Evolutionary conservation across 2,888 invertebrate species (phyloP), one percentile per base, ranked within the genome.

Genomic region (Acleris cristana): DNA sequence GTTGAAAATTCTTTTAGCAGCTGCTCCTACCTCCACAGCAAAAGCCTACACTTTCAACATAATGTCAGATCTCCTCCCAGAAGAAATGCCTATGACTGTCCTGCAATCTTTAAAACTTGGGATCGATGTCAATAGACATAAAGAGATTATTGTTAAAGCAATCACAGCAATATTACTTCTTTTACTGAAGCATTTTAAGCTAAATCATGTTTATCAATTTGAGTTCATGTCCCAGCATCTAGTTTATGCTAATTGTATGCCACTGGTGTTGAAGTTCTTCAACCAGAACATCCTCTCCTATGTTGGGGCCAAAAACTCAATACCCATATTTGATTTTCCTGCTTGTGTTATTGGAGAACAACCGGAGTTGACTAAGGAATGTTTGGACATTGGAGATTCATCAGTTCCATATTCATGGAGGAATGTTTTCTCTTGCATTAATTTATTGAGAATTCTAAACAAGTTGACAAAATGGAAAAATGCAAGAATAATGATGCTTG

Each of bases 401-500:
- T 95, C 97, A 73, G 92, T 93, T 51, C 95, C 96, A 56, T 99
- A 96, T 87, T 98, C 99, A 55, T 99, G 99, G 99, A 95, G 99
- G 74, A 99, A 99, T 92, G 96, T 99, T 64, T 99, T 99, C 89
- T 98, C 99, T 4, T 99, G 99, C 83, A 98, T 99, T 69, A 99
- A 99, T 93, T 91, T 99, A 61, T 90, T 99, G 71, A 95, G 99
- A 76, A 98, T 99, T 76, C 94, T 99, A 64, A 99, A 99, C 88
- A 99, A 99, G 92, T 93, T 99, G 67, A 99, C 99, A 52, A 99
- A 99, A 89, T 99, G 99, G 98, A 99, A 99, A 85, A 99, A 99
- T 88, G 99, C 99, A n/a, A 95, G 99, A 72, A 98, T 98, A 70
- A 98, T 98, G 98, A 99, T 99, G 99, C 93, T 99, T 76, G 99